Evolutionary conservation across 2,113 vertebrate species (phyloP), one percentile per base, ranked within the genome.

Genomic region (Thinocorus orbignyianus): DNA sequence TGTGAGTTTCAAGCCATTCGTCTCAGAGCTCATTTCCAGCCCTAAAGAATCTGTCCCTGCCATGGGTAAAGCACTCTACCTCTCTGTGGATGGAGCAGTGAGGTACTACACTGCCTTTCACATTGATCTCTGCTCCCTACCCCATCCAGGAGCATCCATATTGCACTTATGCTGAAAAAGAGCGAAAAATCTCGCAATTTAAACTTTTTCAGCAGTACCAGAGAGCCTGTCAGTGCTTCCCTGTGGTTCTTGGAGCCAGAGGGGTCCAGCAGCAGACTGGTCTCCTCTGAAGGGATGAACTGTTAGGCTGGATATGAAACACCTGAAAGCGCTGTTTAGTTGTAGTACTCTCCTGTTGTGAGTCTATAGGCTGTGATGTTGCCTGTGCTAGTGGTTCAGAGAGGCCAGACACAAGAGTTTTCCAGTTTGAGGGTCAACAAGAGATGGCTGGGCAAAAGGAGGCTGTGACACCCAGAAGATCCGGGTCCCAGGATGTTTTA

Each of bases 81-180:
- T 72, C n/a, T 52, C 12, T 3, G 3, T 14, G 18, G 20, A 15
- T 49, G 49, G 17, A 68, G 30, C 26, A 58, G 23, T 12, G 57
- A 11, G 33, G 8, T 58, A 8, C 23, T 26, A 17, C 14, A 22
- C 10, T 58, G 61, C 16, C 16, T 48, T 69, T 78, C 41, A 11
- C 1, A 0, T 49, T 1, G 0, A 14, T 37, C 48, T 58, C 52
- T 85, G 48, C 41, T 91, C 48, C 33, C 33, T 10, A 15, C 3
- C 4, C 15, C 17, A 22, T 30, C 15, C 14, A 64, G 11, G 8
- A 25, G 17, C 9, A 62, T 55, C 20, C 2, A 2, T 76, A 25
- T 22, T 41, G 30, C 31, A 41, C 68, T 69, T 64, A 35, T 3
- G 6, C 33, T 61, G 25, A 52, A 87, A 86, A 12, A 12, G 5